Base-by-base conservation (phyloP, 2,797 vertebrate genomes). In the Chelonia mydas region DNA sequence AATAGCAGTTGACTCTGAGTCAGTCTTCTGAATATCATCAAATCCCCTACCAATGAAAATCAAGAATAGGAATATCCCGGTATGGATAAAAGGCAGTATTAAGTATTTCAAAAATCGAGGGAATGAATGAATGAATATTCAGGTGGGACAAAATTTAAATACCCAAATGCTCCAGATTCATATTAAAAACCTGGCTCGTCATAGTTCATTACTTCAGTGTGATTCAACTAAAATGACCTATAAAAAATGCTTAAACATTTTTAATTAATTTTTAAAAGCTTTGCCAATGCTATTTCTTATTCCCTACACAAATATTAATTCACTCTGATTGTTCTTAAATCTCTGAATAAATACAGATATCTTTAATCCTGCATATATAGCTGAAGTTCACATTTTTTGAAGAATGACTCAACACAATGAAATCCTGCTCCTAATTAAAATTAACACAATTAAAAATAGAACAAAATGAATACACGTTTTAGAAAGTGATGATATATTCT, bases 191-290 rank as follows among this genome's bases (percentile, higher is more conserved):
- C 53, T n/a, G 17, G 13, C 50, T 96, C 59, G 93, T 72, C 61
- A 86, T 57, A 92, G 87, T 94, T 94, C 93, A 93, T 96, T 98
- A 90, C 84, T 95, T 97, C 87, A 80, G 84, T 79, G 79, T 90
- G 45, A 90, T 97, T 95, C 92, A 86, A 88, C 94, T 97, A 94
- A 54, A 98, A 97, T 96, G 95, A 91, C 49, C 65, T 83, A 93
- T 94, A 94, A 97, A 92, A 93, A 87, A 81, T 83, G 76, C 93
- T 93, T 90, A 96, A 96, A 95, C 47, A 78, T 86, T 97, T 96
- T 96, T 57, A 98, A 97, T 97, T 97, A 94, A 97, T 98, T 98
- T 98, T 88, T 90, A 96, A 96, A 97, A 90, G 49, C 3, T 0
- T 88, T 93, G 50, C 37, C 95, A 95, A 81, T 84, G 33, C 25